Conservation (phyloP, 2,797 vertebrate genomes). For the Aphelocoma californica region DNA sequence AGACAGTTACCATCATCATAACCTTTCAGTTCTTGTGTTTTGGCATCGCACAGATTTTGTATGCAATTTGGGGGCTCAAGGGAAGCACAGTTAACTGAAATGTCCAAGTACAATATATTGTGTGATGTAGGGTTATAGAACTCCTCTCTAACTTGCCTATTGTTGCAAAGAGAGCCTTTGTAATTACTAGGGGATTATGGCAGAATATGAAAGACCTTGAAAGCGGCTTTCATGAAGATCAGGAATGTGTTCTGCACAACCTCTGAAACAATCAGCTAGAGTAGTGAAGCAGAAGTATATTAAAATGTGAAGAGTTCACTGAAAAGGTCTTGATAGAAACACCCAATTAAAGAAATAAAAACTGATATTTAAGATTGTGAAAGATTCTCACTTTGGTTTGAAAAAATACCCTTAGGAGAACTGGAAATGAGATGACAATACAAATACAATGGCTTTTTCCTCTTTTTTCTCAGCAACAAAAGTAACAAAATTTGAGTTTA, state of each 20-base stretch:
- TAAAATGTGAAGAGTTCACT: conserved; percentile 71
- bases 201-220: conserved; percentile 54
- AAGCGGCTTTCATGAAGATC: conserved; percentile 65
- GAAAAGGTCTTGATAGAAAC: conserved; percentile 56
- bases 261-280: conserved; percentile 50
- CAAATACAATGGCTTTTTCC: conserved; percentile 29
- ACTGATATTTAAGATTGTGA: conserved; percentile 44
- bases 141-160: conserved; percentile 63
- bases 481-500: conserved; percentile 68
- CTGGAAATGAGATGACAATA: conserved; percentile 56
- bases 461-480: conserved; percentile 13
- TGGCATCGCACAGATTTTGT: conserved; percentile 39
- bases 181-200: conserved; percentile 74
- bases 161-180: conserved; percentile 66
- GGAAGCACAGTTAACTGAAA: conserved; percentile 59
- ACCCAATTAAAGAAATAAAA: conserved; percentile 78
- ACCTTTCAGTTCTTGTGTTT: conserved; percentile 41
- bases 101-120: conserved; percentile 55
- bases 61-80: conserved; percentile 35
- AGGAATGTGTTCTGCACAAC: conserved; percentile 59
- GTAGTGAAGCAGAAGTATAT: conserved; percentile 68
- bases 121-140: conserved; percentile 7
- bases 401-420: conserved; percentile 43
- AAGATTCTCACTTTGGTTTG: conserved; percentile 23
- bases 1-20: conserved; percentile 15